A percentile compares a stretch with the other conserved stretches of the same genome.
Evolutionary conservation across 2,888 invertebrate species (phyloP).

Genomic region (Polymixis flavicincta): DNA sequence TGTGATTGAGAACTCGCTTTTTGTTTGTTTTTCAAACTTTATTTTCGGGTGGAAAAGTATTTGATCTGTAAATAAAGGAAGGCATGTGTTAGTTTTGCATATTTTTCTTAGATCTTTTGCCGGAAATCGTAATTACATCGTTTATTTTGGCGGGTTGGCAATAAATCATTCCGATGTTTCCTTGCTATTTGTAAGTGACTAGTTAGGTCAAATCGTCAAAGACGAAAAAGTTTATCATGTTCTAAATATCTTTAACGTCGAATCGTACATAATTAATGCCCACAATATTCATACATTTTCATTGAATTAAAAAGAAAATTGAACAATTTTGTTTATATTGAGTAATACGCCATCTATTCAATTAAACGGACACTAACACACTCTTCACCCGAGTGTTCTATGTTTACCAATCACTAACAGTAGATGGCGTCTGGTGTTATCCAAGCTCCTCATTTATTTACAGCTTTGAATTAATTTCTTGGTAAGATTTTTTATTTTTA

Average conservation of each 20-base stretch:
- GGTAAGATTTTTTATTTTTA: neutral
- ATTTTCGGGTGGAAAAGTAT: slow-evolving; percentile 40
- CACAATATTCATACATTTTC: neutral
- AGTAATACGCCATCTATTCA: slow-evolving; percentile 61
- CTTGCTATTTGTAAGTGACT: slow-evolving; percentile 16
- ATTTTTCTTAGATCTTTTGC: slow-evolving; percentile 59
- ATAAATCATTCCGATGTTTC: slow-evolving; percentile 47
- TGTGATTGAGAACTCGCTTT: slow-evolving; percentile 45
- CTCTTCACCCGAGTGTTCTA: neutral
- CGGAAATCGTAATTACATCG: slow-evolving; percentile 57
- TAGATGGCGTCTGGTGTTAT: slow-evolving; percentile 62
- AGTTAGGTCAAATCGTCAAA: neutral
- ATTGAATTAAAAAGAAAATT: neutral
- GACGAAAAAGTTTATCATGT: neutral
- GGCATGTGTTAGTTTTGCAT: slow-evolving; percentile 34
- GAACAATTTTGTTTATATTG: neutral
- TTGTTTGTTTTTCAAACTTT: slow-evolving; percentile 57
- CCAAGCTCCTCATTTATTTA: slow-evolving; percentile 21
- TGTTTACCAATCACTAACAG: neutral
- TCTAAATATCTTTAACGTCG: neutral
- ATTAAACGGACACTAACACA: slow-evolving; percentile 13
- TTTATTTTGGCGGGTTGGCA: slow-evolving; percentile 46
- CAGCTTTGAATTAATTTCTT: neutral
- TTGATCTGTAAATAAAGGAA: slow-evolving; percentile 41
- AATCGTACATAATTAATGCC: neutral